These are phyloP conservation scores for Neomorphus geoffroyi DNA, from an alignment of 2,797 vertebrate genomes.

Conservation along the genomic window DNA sequence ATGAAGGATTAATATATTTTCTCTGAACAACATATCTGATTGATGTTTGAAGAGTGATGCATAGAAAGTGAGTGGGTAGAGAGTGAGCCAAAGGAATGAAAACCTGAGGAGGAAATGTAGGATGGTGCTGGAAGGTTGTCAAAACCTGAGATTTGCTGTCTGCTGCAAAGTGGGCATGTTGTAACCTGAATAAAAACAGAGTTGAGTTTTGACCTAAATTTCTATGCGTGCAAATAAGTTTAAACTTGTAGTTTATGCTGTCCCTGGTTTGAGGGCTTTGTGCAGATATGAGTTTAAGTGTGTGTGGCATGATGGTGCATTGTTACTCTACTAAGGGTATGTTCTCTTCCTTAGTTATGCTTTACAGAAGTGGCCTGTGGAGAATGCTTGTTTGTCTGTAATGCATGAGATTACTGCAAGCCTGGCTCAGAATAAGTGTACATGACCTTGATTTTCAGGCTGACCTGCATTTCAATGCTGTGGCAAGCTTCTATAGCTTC, in stretches of 20 bases:
- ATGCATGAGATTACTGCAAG: not conserved
- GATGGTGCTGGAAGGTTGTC: slow-evolving; percentile 59
- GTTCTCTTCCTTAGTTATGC: not conserved
- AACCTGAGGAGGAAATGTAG: slow-evolving; percentile 50
- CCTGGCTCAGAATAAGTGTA: not conserved
- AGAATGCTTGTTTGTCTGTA: not conserved
- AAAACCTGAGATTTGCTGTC: slow-evolving; percentile 35
- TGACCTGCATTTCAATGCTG: not conserved
- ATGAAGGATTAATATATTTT: not conserved
- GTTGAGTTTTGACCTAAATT: slow-evolving; percentile 46
- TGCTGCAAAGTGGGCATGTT: slow-evolving; percentile 26
- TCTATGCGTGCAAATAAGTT: not conserved
- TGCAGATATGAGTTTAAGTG: not conserved
- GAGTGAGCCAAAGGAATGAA: slow-evolving; percentile 54
- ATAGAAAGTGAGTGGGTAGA: slow-evolving; percentile 54
- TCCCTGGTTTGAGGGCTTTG: not conserved
- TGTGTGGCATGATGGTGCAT: not conserved
- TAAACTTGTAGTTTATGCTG: not conserved
- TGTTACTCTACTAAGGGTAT: not conserved
- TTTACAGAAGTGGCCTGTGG: not conserved
- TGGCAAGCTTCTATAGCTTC: not conserved
- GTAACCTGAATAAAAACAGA: slow-evolving; percentile 36
- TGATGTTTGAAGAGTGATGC: not conserved
- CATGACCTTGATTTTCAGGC: slow-evolving; percentile 29
- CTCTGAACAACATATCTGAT: not conserved